Evolutionary conservation across 2,113 vertebrate genomes (phyloP), one percentile per base, ranked within the genome.

Genomic region (Ammodytes marinus): DNA sequence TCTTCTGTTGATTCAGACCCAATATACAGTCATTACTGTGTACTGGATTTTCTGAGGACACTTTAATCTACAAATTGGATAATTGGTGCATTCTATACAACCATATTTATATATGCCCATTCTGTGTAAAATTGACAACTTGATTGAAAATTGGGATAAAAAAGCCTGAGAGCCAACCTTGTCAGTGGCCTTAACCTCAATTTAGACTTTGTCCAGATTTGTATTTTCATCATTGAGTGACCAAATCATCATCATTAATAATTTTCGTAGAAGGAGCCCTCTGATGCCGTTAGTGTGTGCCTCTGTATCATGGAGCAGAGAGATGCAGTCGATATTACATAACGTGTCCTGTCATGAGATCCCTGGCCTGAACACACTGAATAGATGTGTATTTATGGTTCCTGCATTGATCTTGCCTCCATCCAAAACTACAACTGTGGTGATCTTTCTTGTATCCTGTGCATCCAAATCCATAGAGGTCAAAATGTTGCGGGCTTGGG

Each of bases 1-100:
- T 69, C 81, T 64, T 14, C 46, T 74, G 64, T 63, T 58, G 4
- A 40, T 68, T 74, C 58, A 75, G 50, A 69, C 82, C 55, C 69
- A 83, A 70, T 45, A 75, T 43, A 43, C 61, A 69, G 69, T 83
- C 12, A 17, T 71, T 11, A 43, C 69, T 64, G 64, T 64, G 42
- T 39, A 15, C 67, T 66, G 50, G 43, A 79, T 74, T 74, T 49
- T n/a, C 65, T 68, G 54, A 69, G 50, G 13, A 61, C 60, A 37
- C 52, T 63, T 58, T 64, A 42, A n/a, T 45, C 37, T 45, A 13
- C 68, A 70, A 13, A 10, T 19, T 54, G 3, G 35, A 43, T 19
- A 43, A 39, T 47, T 39, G 57, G 45, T 60, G 54, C 46, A 67
- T 72, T 66, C 13, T 53, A 40, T 27, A 79, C 77, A 87, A 65